phyloP scores from a whole-genome alignment of 1,140 invertebrate species.

The Penaeus chinensis region DNA sequence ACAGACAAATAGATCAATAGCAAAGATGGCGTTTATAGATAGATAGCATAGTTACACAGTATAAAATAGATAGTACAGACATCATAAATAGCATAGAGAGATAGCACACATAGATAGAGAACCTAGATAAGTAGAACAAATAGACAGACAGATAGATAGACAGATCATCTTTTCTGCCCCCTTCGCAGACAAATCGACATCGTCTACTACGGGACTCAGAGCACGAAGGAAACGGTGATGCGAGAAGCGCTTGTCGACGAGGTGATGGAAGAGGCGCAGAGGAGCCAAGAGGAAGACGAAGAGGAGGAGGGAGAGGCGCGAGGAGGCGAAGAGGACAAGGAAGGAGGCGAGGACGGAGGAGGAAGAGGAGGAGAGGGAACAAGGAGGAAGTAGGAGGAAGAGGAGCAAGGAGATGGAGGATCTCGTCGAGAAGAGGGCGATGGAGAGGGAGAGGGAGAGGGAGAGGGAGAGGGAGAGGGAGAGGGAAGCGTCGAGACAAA shows the following conservation, averaged over 20 bases:
- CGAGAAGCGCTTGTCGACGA: constrained; percentile 37
- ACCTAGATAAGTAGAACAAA: not conserved
- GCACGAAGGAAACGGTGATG: constrained; percentile 42
- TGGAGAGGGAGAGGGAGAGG: too few species aligned
- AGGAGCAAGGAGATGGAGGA: too few species aligned
- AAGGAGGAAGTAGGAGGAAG: not conserved
- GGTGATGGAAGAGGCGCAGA: constrained; percentile 40
- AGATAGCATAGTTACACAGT: too few species aligned
- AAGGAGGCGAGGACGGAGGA: not conserved
- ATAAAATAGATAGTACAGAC: too few species aligned
- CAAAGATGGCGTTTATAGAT: too few species aligned
- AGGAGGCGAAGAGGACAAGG: not conserved
- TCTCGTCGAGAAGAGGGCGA: too few species aligned
- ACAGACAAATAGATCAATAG: too few species aligned
- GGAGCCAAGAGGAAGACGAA: not conserved
- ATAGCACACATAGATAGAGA: too few species aligned
- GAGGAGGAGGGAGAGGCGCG: not conserved
- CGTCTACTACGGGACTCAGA: constrained; percentile 41
- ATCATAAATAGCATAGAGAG: too few species aligned
- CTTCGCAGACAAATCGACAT: constrained; percentile 38
- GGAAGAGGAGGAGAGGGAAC: not conserved
- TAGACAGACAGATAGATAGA: constrained; percentile 2
- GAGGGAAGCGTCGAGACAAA: too few species aligned
- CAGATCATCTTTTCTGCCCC: not conserved
- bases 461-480: too few species aligned